Percentiles rank a stretch among this genome's conserved stretches.
Evolutionary conservation across 2,113 vertebrate species (phyloP).

Genomic region (Chionis minor): DNA sequence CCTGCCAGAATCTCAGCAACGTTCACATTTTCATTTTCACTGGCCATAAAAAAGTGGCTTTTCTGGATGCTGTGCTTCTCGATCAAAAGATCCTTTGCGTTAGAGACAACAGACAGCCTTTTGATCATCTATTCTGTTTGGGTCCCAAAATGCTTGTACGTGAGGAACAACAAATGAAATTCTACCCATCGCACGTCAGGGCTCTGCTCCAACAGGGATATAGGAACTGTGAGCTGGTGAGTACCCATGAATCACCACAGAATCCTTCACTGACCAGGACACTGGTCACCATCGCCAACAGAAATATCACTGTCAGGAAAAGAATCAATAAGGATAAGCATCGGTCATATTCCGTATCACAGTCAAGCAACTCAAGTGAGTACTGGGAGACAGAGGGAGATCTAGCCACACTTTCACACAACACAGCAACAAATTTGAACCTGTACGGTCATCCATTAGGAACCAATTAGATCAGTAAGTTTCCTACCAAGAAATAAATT

Average conservation of each 20-base stretch:
- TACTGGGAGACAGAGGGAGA: neutral
- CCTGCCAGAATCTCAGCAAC: neutral
- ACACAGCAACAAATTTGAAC: neutral
- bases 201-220: neutral
- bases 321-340: neutral
- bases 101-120: neutral
- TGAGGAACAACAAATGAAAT: neutral
- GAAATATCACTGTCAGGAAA: neutral
- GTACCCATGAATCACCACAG: neutral
- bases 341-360: neutral
- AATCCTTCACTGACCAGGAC: neutral
- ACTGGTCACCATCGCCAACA: neutral
- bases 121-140: neutral
- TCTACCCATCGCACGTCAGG: neutral
- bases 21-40: neutral
- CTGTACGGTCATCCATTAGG: neutral
- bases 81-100: neutral
- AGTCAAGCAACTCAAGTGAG: neutral
- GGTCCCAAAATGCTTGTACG: neutral
- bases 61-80: neutral
- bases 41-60: neutral
- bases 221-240: neutral
- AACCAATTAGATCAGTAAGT: neutral
- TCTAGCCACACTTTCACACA: neutral
- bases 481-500: neutral